phyloP scores from a whole-genome alignment of 2,888 invertebrate species.

The Mythimna vitellina region DNA sequence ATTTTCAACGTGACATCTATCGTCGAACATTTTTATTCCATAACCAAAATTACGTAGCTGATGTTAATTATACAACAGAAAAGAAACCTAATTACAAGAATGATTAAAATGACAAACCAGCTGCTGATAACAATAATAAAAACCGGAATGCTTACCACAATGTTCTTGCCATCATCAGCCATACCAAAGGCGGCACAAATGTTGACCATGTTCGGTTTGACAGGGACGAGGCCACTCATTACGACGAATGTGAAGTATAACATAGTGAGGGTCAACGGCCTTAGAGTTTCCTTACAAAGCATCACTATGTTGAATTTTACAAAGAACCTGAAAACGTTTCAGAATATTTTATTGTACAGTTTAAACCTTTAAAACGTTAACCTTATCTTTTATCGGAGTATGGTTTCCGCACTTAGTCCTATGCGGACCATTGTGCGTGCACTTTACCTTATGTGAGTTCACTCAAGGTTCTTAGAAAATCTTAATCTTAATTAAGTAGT shows the following conservation, averaged over 20 bases:
- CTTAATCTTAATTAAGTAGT: not conserved
- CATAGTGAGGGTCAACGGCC: constrained; percentile 85
- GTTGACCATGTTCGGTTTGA: constrained; percentile 89
- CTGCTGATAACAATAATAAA: not conserved
- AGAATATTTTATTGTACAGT: not conserved
- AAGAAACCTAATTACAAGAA: not conserved
- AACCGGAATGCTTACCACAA: constrained; percentile 79
- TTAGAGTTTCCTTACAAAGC: constrained; percentile 87
- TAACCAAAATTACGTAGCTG: not conserved
- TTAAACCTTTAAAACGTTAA: not conserved
- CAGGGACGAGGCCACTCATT: constrained; percentile 87
- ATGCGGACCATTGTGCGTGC: too few species aligned
- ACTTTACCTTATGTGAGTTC: too few species aligned
- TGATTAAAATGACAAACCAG: not conserved
- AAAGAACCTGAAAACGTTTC: constrained; percentile 71
- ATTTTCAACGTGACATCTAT: too few species aligned
- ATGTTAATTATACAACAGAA: not conserved
- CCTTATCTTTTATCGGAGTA: not conserved
- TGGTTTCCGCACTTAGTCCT: too few species aligned
- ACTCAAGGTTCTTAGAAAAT: not conserved
- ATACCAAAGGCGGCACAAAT: constrained; percentile 87
- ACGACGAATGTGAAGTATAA: constrained; percentile 88
- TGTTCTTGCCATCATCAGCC: constrained; percentile 79
- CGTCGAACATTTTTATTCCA: not conserved
- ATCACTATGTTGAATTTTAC: constrained; percentile 83